Conservation (phyloP, 2,888 invertebrate species). For the Phymatocera aterrima region DNA sequence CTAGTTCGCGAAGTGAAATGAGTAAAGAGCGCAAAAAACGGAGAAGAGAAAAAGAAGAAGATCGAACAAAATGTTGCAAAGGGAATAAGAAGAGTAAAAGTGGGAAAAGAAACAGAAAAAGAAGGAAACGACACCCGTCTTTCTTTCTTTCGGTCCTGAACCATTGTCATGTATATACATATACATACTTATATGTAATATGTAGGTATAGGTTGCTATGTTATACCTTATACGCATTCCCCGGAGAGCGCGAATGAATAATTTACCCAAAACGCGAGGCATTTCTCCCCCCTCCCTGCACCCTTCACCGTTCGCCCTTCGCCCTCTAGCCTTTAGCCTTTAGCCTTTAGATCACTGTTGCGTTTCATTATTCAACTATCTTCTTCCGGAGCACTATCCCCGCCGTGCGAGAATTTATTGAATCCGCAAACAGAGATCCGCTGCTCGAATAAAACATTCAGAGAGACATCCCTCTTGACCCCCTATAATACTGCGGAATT, state of each 20-base stretch:
- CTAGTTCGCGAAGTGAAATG: background rate
- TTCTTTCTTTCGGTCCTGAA: background rate
- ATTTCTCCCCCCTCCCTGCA: background rate
- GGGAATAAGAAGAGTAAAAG: background rate
- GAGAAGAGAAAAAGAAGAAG: background rate
- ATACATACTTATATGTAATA: too few relatives aligned
- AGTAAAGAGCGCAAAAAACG: too few relatives aligned
- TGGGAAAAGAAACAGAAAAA: background rate
- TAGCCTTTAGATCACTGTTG: background rate
- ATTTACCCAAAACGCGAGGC: background rate
- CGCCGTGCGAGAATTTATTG: background rate
- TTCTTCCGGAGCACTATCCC: background rate
- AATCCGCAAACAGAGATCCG: background rate
- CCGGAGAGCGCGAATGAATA: background rate
- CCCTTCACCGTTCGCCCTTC: too few relatives aligned
- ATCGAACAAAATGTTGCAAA: too few relatives aligned
- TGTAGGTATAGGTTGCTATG: background rate
- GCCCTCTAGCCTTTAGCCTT: too few relatives aligned
- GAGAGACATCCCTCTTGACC: too few relatives aligned
- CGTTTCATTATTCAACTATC: conserved; percentile 32
- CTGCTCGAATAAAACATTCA: background rate
- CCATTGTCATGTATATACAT: too few relatives aligned
- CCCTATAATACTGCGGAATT: too few relatives aligned
- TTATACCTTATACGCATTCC: background rate
- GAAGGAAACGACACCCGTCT: too few relatives aligned